Evolutionary conservation across 2,888 invertebrate genomes (phyloP), one percentile per base, ranked within the genome.

Genomic region (Agrochola lota): DNA sequence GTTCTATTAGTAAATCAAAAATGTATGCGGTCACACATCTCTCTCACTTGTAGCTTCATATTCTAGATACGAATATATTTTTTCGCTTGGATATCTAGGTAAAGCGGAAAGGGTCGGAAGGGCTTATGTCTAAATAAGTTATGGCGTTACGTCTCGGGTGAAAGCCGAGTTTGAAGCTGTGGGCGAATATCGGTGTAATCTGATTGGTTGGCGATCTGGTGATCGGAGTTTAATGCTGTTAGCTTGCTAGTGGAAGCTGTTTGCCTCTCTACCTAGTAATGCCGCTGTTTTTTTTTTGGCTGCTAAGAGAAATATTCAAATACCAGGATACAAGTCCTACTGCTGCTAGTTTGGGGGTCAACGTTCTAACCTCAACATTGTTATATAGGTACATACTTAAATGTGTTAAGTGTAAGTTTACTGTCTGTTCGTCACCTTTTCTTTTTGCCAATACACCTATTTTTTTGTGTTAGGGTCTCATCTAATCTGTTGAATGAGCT

Each of bases 1-100:
- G 78, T 84, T 17, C 71, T 77, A 80, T 73, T 72, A 73, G 79
- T 79, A 74, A 81, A 87, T 87, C 60, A 80, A 86, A 87, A 69
- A 87, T 81, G 77, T 80, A 84, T 84, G 68, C 74, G 78, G 84
- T 81, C 73, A 68, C 71, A 78, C 67, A 55, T 40, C 49, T 68
- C 43, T 40, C 60, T 12, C 66, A 57, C 72, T 64, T 78, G 63
- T 74, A 59, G 17, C 59, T 66, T 69, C 52, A 71, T 81, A 69
- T 77, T 82, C 63, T 76, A 74, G 64, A 79, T 62, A 57, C 60
- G 68, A 81, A 66, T 63, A 63, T 76, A 71, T 78, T 76, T 85
- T 64, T 76, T 64, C 67, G 40, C 62, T 62, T n/a, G 59, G 30
- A 85, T 82, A 82, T 73, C 26, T 79, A 60, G 66, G 35, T 70